These are phyloP conservation scores for Prionailurus viverrinus DNA, from an alignment of 2,113 vertebrate species.

Conservation along the genomic window DNA sequence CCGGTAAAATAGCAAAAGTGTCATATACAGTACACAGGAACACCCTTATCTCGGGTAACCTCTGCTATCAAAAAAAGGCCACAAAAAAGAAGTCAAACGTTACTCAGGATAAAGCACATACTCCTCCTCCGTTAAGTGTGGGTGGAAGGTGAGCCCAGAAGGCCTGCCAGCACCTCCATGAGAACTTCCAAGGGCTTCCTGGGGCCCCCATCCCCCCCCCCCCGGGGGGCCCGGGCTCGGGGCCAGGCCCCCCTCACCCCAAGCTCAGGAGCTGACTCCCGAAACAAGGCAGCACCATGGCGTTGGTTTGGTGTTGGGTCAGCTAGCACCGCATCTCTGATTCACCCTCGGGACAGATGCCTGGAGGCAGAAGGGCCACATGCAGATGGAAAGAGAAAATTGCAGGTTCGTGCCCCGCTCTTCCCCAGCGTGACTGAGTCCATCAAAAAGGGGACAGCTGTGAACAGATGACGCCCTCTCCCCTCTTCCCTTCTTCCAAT, in stretches of 20 bases:
- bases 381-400: not conserved
- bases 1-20: slow-evolving; percentile 81
- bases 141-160: slow-evolving; percentile 76
- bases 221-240: not conserved
- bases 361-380: not conserved
- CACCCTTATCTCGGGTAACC: slow-evolving; percentile 71
- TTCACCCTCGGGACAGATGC: not conserved
- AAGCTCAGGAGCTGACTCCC: not conserved
- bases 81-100: slow-evolving; percentile 82
- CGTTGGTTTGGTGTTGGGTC: not conserved
- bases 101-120: slow-evolving; percentile 72
- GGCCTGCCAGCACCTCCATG: not conserved
- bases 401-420: not conserved
- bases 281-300: not conserved
- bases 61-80: slow-evolving; percentile 81
- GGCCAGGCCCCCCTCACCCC: too few species aligned
- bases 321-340: slow-evolving; percentile 53
- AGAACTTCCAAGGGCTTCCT: not conserved
- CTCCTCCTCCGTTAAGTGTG: slow-evolving; percentile 56
- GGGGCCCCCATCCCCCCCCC: not conserved
- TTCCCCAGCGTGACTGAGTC: not conserved
- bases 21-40: slow-evolving; percentile 80
- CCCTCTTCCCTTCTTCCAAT: not conserved
- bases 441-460: not conserved
- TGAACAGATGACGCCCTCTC: not conserved